Conservation (phyloP, 1,140 invertebrate species). For the Wiebesia pumilae region DNA sequence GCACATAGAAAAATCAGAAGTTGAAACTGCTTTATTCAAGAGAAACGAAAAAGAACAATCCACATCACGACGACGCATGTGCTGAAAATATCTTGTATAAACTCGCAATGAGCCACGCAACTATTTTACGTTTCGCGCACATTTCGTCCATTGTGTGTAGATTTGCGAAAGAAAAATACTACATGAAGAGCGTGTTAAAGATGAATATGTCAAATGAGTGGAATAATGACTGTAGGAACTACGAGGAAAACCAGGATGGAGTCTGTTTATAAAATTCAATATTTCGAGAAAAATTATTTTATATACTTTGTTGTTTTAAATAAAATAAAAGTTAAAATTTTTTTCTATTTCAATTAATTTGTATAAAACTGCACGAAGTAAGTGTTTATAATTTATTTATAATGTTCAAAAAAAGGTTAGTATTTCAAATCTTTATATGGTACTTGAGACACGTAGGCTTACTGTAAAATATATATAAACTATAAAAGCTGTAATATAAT, state of each 20-base stretch:
- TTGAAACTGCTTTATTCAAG: conserved; percentile 40
- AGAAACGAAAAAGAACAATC: neutral
- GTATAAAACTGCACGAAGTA: too few species aligned
- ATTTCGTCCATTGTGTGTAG: conserved; percentile 22
- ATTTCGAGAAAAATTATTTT: neutral
- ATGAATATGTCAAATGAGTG: neutral
- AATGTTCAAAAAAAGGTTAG: too few species aligned
- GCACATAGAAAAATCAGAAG: conserved; percentile 13
- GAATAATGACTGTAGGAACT: neutral
- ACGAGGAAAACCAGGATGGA: neutral
- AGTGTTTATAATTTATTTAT: too few species aligned
- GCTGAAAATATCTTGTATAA: conserved; percentile 9
- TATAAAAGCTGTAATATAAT: too few species aligned
- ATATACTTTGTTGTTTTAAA: too few species aligned
- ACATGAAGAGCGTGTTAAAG: neutral
- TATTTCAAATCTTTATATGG: too few species aligned
- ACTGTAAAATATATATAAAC: too few species aligned
- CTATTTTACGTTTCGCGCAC: conserved; percentile 27
- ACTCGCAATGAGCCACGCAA: neutral
- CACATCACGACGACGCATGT: neutral
- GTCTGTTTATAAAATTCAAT: neutral
- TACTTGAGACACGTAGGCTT: too few species aligned
- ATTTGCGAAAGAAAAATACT: neutral
- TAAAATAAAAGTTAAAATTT: too few species aligned
- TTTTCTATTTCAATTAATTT: too few species aligned